Conservation (phyloP, 1,140 invertebrate species). For the Acromyrmex echinatior region DNA sequence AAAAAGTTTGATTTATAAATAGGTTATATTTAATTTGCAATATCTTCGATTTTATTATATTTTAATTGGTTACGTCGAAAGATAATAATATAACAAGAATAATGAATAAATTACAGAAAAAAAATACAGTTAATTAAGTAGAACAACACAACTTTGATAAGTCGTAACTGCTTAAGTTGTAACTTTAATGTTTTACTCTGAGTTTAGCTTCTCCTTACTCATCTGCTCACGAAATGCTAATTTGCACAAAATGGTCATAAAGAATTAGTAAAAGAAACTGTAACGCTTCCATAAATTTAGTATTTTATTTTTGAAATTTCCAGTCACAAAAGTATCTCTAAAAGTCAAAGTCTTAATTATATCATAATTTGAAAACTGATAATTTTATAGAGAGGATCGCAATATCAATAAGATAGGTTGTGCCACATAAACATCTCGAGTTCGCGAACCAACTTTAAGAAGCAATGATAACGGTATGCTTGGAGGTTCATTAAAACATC, state of each 20-base stretch:
- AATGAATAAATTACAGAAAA: not conserved
- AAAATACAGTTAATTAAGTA: not conserved
- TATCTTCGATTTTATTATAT: not conserved
- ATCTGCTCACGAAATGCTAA: not conserved
- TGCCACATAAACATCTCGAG: constrained; percentile 33
- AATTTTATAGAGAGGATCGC: not conserved
- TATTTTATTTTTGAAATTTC: constrained; percentile 8
- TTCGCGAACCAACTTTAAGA: constrained; percentile 39
- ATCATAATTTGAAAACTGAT: not conserved
- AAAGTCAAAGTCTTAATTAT: not conserved
- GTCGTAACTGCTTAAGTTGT: not conserved
- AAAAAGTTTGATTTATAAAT: too few relatives aligned
- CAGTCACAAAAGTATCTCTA: too few relatives aligned
- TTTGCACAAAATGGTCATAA: not conserved
- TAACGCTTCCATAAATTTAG: not conserved
- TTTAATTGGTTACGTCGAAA: not conserved
- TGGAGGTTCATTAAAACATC: constrained; percentile 58
- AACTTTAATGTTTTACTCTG: not conserved
- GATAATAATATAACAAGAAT: not conserved
- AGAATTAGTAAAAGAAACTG: constrained; percentile 6
- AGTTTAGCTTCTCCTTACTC: not conserved
- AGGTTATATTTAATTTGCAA: too few relatives aligned
- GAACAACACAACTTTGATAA: not conserved
- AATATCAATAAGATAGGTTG: not conserved
- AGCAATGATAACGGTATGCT: constrained; percentile 38